A percentile compares a stretch with the other conserved stretches of the same genome.
Conservation (phyloP, 2,888 invertebrate species). For the Eudemis profundana region DNA sequence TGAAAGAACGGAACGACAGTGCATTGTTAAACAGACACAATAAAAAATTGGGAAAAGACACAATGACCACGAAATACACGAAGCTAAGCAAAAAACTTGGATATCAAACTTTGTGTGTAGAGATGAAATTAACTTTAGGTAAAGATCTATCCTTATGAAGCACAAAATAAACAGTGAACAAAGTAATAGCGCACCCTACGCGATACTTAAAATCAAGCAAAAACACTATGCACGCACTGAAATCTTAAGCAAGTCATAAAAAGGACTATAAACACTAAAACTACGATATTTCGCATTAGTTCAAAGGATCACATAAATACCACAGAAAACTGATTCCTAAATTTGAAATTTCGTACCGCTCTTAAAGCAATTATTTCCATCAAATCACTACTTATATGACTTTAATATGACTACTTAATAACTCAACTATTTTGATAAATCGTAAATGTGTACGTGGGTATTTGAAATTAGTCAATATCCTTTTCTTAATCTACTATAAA, state of each 20-base stretch:
- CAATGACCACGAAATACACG: conserved; percentile 15
- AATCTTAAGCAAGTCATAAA: no score
- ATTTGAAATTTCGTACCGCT: not conserved
- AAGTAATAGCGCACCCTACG: no score
- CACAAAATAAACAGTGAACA: no score
- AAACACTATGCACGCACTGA: no score
- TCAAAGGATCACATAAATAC: not conserved
- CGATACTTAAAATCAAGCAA: no score
- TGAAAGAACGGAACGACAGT: conserved; percentile 48
- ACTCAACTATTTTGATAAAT: not conserved
- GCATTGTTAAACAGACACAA: conserved; percentile 42
- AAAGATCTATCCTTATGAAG: no score
- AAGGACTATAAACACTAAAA: no score
- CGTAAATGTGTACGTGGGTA: not conserved
- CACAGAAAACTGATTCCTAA: not conserved
- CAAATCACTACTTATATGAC: not conserved
- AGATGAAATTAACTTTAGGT: no score
- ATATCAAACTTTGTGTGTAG: no score
- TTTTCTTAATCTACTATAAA: conserved; percentile 35
- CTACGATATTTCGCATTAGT: no score
- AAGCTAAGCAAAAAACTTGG: conserved; percentile 9
- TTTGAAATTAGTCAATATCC: conserved; percentile 23
- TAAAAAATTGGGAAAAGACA: conserved; percentile 23
- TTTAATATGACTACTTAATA: not conserved
- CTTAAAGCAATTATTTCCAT: not conserved